A percentile compares a stretch with the other conserved stretches of the same genome.
Evolutionary conservation across 2,888 invertebrate species (phyloP).

Genomic region (Idaea dimidiata): DNA sequence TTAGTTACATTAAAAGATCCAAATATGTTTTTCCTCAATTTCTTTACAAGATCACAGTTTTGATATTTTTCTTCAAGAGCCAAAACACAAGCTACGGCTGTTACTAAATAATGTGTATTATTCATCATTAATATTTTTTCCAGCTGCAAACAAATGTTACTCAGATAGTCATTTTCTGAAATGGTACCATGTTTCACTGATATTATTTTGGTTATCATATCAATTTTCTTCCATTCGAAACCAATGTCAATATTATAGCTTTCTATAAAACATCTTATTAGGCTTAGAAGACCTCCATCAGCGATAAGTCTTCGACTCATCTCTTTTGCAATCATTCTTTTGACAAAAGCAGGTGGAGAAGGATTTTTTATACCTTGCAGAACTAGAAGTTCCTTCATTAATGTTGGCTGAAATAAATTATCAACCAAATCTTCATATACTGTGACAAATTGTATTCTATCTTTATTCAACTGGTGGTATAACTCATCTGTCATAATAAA

Average conservation of each 20-base stretch:
- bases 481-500: conserved; percentile 80
- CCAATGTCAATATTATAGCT: conserved; percentile 77
- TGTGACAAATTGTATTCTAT: conserved; percentile 73
- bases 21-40: conserved; percentile 47
- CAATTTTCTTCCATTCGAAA: conserved; percentile 84
- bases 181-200: conserved; percentile 73
- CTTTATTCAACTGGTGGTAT: conserved; percentile 71
- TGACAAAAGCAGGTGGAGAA: conserved; percentile 83
- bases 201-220: conserved; percentile 84
- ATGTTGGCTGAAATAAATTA: conserved; percentile 80
- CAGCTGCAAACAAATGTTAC: conserved; percentile 77
- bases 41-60: conserved; percentile 53
- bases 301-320: conserved; percentile 81
- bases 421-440: conserved; percentile 75
- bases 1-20: conserved; percentile 47
- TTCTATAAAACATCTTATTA: conserved; percentile 84
- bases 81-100: conserved; percentile 80
- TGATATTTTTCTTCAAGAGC: conserved; percentile 74
- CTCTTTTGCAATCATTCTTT: conserved; percentile 80
- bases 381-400: conserved; percentile 86
- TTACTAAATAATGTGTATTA: conserved; percentile 63
- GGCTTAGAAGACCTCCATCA: conserved; percentile 83
- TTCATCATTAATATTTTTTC: conserved; percentile 65
- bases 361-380: conserved; percentile 78
- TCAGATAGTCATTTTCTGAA: conserved; percentile 74